Evolutionary conservation across 2,888 invertebrate genomes (phyloP).

Genomic region (Petrolisthes manimaculis): DNA sequence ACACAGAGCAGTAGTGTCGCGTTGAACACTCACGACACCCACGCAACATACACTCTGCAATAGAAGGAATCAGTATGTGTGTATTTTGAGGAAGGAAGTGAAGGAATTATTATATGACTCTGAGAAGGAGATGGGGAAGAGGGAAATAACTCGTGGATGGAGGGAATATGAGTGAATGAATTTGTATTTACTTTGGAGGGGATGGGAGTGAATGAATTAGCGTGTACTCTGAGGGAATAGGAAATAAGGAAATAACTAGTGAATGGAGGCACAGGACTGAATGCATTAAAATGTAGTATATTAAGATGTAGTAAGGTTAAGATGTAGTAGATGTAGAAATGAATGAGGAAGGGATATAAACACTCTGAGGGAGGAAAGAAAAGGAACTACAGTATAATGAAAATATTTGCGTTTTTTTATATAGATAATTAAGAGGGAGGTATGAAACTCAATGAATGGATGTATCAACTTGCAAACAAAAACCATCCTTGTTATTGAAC

Average conservation of each 20-base stretch:
- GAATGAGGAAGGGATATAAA: not conserved
- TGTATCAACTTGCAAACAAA: too few relatives aligned
- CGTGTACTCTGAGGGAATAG: not conserved
- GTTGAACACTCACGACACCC: constrained; percentile 49
- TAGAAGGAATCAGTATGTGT: not conserved
- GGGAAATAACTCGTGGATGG: not conserved
- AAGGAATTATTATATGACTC: not conserved
- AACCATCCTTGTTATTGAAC: too few relatives aligned
- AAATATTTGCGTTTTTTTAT: not conserved
- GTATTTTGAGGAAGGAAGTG: not conserved
- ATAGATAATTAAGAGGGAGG: not conserved
- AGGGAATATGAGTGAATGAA: too few relatives aligned
- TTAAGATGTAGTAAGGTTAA: too few relatives aligned
- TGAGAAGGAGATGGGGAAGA: not conserved
- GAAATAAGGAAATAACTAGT: not conserved
- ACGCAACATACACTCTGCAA: constrained; percentile 41
- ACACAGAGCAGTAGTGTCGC: constrained; percentile 49
- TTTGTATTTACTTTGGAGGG: too few relatives aligned
- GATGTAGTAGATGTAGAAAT: not conserved
- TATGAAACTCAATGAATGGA: not conserved
- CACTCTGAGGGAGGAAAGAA: not conserved
- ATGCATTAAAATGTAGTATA: too few relatives aligned
- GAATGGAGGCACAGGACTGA: not conserved
- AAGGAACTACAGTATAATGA: not conserved
- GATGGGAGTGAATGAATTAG: not conserved